Base-by-base conservation (phyloP, 2,888 invertebrate species). In the Melolontha melolontha region DNA sequence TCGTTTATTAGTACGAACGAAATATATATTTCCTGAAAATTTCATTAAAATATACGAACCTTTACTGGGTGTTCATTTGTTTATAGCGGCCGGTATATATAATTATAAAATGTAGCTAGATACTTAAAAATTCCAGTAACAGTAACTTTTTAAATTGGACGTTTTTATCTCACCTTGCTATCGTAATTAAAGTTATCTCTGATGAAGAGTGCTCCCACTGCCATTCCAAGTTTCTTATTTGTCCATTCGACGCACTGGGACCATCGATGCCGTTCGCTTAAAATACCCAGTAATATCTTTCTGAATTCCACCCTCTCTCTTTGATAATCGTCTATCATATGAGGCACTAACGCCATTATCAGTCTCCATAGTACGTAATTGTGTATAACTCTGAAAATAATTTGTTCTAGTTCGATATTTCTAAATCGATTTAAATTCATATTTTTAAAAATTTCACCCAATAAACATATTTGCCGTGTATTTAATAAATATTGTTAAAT, bases 171-270 rank as follows among this genome's bases (percentile, higher is more conserved):
- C 75, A 89, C 92, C 84, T 93, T 93, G 83, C 92, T 93, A 69
- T 91, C 90, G 75, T 92, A 91, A 81, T 94, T 92, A 81, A 95
- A 95, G 79, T 94, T 91, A 71, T 94, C 92, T 51, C 91, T 84
- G 68, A 95, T 92, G 80, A 95, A 95, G 5, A 95, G 86, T 0
- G 94, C 91, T 0, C 95, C 95, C 0, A 94, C 93, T 0, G 94
- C 94, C 89, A 94, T 92, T 40, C 94, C 95, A 76, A 95, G 85
- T 79, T 92, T 92, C 80, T 94, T 94, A 79, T 94, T 94, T 7
- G 93, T 93, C 90, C 92, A 93, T 75, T 92, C 92, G 11, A 94
- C 94, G 73, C 84, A 84, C 70, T 84, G 84, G 17, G 89, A 87
- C 93, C 94, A 94, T 63, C 92, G 86, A 76, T 90, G 89, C 41